phyloP scores from a whole-genome alignment of 2,888 invertebrate genomes.

The Acrobasis consociella region DNA sequence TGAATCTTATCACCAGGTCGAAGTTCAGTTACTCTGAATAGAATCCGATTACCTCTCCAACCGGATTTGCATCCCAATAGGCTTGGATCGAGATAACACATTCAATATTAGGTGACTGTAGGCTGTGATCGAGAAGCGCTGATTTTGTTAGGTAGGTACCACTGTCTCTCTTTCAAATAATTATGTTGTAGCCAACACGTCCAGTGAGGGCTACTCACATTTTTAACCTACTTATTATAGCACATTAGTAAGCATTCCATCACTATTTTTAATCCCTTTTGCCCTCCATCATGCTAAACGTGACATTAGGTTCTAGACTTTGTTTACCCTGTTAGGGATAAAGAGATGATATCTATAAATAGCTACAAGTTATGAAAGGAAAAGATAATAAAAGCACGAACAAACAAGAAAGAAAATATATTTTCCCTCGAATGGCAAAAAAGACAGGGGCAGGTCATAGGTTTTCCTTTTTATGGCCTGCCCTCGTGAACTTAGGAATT shows the following conservation, averaged over 20 bases:
- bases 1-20: slow-evolving; percentile 13
- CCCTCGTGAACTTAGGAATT: not conserved
- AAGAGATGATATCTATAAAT: too few relatives aligned
- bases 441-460: not conserved
- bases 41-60: slow-evolving; percentile 11
- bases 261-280: too few relatives aligned
- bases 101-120: too few relatives aligned
- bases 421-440: not conserved
- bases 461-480: not conserved
- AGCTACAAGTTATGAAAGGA: not conserved
- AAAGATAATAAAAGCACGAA: not conserved
- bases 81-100: not conserved
- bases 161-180: too few relatives aligned
- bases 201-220: too few relatives aligned
- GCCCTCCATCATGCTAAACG: too few relatives aligned
- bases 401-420: not conserved
- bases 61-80: slow-evolving; percentile 16
- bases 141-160: not conserved
- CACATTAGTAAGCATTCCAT: too few relatives aligned
- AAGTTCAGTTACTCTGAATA: slow-evolving; percentile 12
- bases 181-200: too few relatives aligned
- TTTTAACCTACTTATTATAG: too few relatives aligned
- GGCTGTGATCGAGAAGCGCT: not conserved
- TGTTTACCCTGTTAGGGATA: too few relatives aligned
- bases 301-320: too few relatives aligned